Evolutionary conservation across 1,140 invertebrate genomes (phyloP).

Genomic region (Caenorhabditis briggsae): DNA sequence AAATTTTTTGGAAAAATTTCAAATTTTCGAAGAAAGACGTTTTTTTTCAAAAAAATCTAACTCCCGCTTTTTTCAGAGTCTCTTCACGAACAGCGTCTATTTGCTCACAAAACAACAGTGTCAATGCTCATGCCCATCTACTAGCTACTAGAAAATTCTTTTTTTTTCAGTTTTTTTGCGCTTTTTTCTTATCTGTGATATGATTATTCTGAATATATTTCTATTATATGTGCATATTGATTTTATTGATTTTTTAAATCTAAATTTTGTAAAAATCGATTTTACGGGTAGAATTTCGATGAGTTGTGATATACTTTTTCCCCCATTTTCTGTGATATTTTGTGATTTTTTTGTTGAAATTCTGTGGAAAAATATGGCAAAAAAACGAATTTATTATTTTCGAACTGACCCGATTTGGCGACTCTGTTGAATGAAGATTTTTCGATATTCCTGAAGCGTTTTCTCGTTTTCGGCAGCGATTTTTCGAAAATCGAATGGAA

Average conservation of each 20-base stretch:
- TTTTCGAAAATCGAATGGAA: conserved; percentile 38
- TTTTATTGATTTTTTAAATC: too few relatives aligned
- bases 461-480: conserved; percentile 28
- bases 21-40: too few relatives aligned
- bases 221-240: conserved; percentile 18
- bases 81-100: conserved; percentile 57
- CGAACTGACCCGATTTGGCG: conserved; percentile 4
- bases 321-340: background rate
- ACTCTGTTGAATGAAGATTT: background rate
- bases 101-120: conserved; percentile 60
- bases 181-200: conserved; percentile 11
- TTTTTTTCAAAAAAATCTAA: background rate
- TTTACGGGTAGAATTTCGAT: too few relatives aligned
- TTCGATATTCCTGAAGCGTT: background rate
- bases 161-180: background rate
- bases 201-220: conserved; percentile 11
- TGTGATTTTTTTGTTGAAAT: too few relatives aligned
- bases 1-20: too few relatives aligned
- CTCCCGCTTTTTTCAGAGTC: conserved; percentile 4
- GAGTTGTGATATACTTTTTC: background rate
- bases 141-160: background rate
- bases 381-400: too few relatives aligned
- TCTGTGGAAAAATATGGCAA: too few relatives aligned
- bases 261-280: background rate
- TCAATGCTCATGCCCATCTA: conserved; percentile 49